Base-by-base conservation (phyloP, 1,140 invertebrate genomes). In the Odontomachus brunneus region DNA sequence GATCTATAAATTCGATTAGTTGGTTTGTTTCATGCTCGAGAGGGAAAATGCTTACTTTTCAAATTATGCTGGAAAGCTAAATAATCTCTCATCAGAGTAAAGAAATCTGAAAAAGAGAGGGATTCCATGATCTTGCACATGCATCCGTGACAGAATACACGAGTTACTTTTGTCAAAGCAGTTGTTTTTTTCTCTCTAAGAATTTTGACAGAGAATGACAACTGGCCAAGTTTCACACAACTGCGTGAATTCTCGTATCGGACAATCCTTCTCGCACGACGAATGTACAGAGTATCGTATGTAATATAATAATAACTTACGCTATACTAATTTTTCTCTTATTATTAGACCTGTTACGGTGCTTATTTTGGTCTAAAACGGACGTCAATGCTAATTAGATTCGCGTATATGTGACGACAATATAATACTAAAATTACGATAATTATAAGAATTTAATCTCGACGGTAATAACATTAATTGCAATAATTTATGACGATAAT, bases 401-500 rank as follows among this genome's bases (percentile, higher is more conserved):
- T 9, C 38, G 38, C 9, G 38, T 11, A 7, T 44, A 7, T 44
- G 4, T 55, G 11, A 72, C 5, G 48, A 0, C 33, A 29, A 59
- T 60, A 7, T 60, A 7, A 51, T 72, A 48, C 11, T 81, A 81
- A n/a, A n/a, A 81, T 60, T 15, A 19, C 55, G 48, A 81, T 71
- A 57, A 53, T 14, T 0, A 24, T 72, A 60, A 81, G 14, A 72
- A 69, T 33, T 29, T 62, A 62, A 57, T 33, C 5, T 3, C 29
- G 29, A 33, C 29, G 24, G 24, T 22, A 12, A 15, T 51, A 24
- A 24, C 38, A 26, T 44, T 26, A 48, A 29, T 60, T 57, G 5
- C 15, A 26, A 71, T 78, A 66, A 26, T 78, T 38, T 63, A 63
- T 19, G 49, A 14, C 53, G 19, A 53, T 57, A 69, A 83, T 86